These are phyloP conservation scores for Lichenostomus cassidix DNA, from an alignment of 2,113 vertebrate species.

Conservation along the genomic window DNA sequence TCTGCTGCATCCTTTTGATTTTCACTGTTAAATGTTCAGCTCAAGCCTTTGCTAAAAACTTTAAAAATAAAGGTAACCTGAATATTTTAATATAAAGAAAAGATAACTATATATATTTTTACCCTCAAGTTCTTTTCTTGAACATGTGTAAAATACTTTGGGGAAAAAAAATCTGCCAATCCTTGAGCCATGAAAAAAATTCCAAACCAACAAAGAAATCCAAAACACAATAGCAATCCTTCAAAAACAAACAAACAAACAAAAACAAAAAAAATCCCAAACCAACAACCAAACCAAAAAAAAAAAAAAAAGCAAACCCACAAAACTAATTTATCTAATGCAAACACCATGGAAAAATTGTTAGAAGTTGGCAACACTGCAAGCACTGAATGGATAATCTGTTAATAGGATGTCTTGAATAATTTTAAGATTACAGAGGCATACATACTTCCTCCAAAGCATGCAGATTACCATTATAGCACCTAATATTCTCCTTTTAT, in stretches of 20 bases:
- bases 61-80: neutral
- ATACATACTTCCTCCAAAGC: neutral
- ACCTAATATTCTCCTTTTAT: neutral
- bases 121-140: neutral
- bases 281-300: neutral
- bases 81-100: neutral
- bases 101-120: rapidly evolving
- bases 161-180: neutral
- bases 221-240: neutral
- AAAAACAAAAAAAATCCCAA: neutral
- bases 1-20: neutral
- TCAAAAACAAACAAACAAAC: neutral
- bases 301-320: neutral
- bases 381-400: neutral
- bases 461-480: neutral
- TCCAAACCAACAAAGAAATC: no score
- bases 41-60: neutral
- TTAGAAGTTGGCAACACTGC: neutral
- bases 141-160: neutral
- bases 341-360: neutral
- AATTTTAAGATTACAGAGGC: neutral
- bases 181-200: neutral
- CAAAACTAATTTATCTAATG: neutral
- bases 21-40: neutral
- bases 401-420: neutral